Evolutionary conservation across 2,797 vertebrate species (phyloP).

Genomic region (Sebastes vulpes): DNA sequence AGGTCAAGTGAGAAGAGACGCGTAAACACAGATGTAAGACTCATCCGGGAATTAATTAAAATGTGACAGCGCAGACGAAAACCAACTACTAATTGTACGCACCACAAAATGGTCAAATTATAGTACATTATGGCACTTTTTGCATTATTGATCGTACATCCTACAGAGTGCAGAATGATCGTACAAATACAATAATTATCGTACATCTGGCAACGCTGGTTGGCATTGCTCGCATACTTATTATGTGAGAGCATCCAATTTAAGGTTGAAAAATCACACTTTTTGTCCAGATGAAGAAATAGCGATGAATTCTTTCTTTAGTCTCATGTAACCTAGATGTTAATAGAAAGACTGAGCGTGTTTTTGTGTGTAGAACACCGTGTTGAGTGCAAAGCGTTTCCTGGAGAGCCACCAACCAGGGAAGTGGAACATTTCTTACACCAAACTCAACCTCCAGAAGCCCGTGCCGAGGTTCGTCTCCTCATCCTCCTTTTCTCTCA

Average conservation of each 20-base stretch:
- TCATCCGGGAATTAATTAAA: no score
- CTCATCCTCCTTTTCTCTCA: neutral
- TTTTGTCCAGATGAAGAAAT: neutral
- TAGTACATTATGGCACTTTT: no score
- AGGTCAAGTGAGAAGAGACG: no score
- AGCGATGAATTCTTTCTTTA: neutral
- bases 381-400: constrained; percentile 93
- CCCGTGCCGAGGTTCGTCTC: constrained; percentile 93
- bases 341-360: neutral
- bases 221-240: no score
- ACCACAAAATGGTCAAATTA: no score
- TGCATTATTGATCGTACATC: no score
- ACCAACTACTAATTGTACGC: no score
- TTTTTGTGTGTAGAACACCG: constrained; percentile 89
- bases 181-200: no score
- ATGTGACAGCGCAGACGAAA: no score
- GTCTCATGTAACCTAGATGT: neutral
- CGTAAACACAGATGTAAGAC: no score
- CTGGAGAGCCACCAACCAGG: constrained; percentile 89
- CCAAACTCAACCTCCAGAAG: constrained; percentile 86
- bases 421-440: constrained; percentile 92
- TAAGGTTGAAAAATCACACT: neutral
- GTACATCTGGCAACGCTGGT: no score
- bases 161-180: no score
- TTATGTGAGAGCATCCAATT: neutral